Evolutionary conservation across 2,113 vertebrate genomes (phyloP), one percentile per base, ranked within the genome.

Genomic region (Condylura cristata): DNA sequence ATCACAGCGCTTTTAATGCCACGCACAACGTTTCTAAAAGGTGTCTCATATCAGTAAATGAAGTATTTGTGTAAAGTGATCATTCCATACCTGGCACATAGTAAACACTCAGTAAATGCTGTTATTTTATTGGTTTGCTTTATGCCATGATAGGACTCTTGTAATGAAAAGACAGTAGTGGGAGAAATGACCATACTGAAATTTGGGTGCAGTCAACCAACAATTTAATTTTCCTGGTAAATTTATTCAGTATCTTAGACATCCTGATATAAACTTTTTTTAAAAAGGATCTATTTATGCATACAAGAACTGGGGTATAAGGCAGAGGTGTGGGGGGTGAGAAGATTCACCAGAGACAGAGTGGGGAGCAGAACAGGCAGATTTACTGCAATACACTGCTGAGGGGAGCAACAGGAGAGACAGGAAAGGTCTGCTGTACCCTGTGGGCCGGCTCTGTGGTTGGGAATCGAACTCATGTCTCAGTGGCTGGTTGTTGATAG

Each of bases 1-100:
- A 58, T 39, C 61, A 32, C 90, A 86, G 75, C 63, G 26, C 53
- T 76, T 86, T 70, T 89, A 65, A 65, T 63, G 58, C 39, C 34
- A 76, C 82, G 9, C 51, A 86, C 7, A 86, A 18, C 70, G 93
- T 88, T 83, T n/a, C 70, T 41, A 71, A 92, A 85, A 56, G 37
- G 37, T 87, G 84, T 86, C 93, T 88, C n/a, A 11, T 85, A n/a
- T 71, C 60, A 84, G 70, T 88, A 83, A 76, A 88, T 92, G 63
- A 88, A 92, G 94, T 89, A 85, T 22, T 12, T 44, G 26, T 60
- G 8, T n/a, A 87, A 79, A 9, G 71, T 34, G 4, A 71, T 93
- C n/a, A 44, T 32, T 90, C 32, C 20, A 68, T 95, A 56, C 39
- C 32, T 90, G 70, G 63, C 34, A 82, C 48, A 39, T 14, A n/a